A percentile compares a stretch with the other conserved stretches of the same genome.
Conservation (phyloP, 2,113 vertebrate genomes). For the Gnathonemus echidnorhynchus region DNA sequence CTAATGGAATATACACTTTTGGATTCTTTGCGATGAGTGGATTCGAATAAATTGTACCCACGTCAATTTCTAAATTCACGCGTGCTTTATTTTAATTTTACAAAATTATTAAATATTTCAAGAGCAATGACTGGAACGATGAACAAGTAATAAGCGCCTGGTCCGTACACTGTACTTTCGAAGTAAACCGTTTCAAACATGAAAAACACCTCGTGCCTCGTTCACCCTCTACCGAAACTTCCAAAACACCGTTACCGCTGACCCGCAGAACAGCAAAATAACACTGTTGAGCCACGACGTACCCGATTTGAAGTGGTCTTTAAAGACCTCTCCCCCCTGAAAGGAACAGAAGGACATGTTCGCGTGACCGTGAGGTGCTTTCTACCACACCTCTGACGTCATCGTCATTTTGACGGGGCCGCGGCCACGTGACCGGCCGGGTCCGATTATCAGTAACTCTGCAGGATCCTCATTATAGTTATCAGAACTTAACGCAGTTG, state of each 20-base stretch:
- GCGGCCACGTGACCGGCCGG: neutral
- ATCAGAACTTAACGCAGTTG: neutral
- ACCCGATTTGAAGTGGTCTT: constrained; percentile 79
- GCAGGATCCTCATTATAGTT: neutral
- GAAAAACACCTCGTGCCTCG: neutral
- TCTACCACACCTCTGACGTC: neutral
- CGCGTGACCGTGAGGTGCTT: neutral
- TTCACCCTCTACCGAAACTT: neutral
- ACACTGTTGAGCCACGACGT: constrained; percentile 14
- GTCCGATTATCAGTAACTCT: neutral
- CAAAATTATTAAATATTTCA: neutral
- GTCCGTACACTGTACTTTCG: neutral
- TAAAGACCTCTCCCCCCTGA: constrained; percentile 68
- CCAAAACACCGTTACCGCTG: neutral
- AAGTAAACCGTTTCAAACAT: neutral
- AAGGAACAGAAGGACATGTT: constrained; percentile 83
- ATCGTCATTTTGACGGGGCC: neutral
- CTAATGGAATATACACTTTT: neutral
- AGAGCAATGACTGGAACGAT: neutral
- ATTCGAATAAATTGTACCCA: neutral
- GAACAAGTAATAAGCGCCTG: neutral
- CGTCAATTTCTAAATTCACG: neutral
- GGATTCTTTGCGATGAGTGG: neutral
- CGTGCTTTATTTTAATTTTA: neutral
- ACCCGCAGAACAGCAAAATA: neutral